phyloP scores from a whole-genome alignment of 1,140 invertebrate species.

The Pogonomyrmex barbatus region DNA sequence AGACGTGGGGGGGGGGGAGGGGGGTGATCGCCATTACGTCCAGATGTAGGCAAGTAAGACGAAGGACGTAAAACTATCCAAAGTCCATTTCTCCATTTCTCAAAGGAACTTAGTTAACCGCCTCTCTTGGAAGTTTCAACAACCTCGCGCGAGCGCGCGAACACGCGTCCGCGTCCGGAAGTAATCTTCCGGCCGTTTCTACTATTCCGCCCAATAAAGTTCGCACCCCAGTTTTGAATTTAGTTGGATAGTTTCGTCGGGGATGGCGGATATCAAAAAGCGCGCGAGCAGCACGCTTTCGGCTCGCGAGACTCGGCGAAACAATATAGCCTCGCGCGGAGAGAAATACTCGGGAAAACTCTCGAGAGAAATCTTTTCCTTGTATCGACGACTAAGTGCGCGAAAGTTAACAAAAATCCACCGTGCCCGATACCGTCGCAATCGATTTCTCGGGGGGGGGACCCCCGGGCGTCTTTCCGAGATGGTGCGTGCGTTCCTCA shows the following conservation, averaged over 20 bases:
- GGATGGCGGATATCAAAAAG: constrained; percentile 56
- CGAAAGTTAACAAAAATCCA: constrained; percentile 32
- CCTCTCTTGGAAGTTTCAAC: constrained; percentile 81
- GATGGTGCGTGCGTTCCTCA: background rate
- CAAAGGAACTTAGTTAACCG: constrained; percentile 80
- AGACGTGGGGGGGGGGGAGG: constrained; percentile 51
- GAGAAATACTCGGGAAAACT: constrained; percentile 36
- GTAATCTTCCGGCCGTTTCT: constrained; percentile 78
- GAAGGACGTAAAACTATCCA: constrained; percentile 71
- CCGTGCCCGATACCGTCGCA: background rate
- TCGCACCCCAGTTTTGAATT: constrained; percentile 81
- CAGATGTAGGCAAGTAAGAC: constrained; percentile 66
- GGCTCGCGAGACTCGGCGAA: constrained; percentile 36
- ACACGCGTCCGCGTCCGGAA: constrained; percentile 53
- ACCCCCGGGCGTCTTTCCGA: background rate
- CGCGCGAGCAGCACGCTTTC: constrained; percentile 10
- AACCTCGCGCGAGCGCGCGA: constrained; percentile 60
- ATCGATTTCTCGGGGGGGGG: too few species aligned
- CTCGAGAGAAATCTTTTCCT: constrained; percentile 49
- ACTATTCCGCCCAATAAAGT: constrained; percentile 77
- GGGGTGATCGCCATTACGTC: constrained; percentile 63
- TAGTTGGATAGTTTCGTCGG: constrained; percentile 74
- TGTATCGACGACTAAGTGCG: constrained; percentile 30
- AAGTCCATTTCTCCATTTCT: constrained; percentile 74
- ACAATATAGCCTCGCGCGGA: constrained; percentile 36